These are phyloP conservation scores for Trematocara macrostoma DNA, from an alignment of 2,113 vertebrate genomes.

Conservation along the genomic window DNA sequence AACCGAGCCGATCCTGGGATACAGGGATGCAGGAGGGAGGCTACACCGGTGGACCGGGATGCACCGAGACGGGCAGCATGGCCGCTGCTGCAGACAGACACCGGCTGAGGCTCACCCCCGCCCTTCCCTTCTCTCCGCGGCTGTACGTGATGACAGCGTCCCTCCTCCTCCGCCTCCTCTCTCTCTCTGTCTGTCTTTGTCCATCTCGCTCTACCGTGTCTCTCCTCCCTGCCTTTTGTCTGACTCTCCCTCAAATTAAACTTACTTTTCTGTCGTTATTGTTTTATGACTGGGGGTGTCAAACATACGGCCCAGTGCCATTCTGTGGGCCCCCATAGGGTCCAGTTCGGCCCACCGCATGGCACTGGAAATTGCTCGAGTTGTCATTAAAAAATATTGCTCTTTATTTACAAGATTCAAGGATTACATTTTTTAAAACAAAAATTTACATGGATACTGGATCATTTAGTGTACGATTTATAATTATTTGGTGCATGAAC, in stretches of 20 bases:
- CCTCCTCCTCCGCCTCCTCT: not conserved
- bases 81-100: constrained; percentile 55
- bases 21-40: not conserved
- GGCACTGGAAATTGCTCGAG: accelerated
- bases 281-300: not conserved
- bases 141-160: constrained; percentile 25
- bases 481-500: not conserved
- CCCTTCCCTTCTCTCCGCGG: not conserved
- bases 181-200: not conserved
- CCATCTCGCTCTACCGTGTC: not conserved
- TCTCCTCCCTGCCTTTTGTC: constrained; percentile 7
- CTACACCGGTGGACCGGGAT: constrained; percentile 23
- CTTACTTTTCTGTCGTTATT: not conserved
- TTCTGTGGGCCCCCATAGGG: accelerated
- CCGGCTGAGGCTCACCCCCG: constrained; percentile 4
- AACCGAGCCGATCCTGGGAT: not conserved
- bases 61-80: constrained; percentile 46
- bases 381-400: not conserved
- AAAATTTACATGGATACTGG: not conserved
- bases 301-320: not conserved
- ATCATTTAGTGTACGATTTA: not conserved
- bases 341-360: accelerated
- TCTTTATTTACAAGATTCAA: not conserved
- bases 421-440: not conserved
- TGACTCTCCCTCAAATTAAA: not conserved